A percentile compares a stretch with the other conserved stretches of the same genome.
These are phyloP conservation scores for Halcyon smyrnensis DNA, from an alignment of 2,797 vertebrate genomes.

Conservation along the genomic window DNA sequence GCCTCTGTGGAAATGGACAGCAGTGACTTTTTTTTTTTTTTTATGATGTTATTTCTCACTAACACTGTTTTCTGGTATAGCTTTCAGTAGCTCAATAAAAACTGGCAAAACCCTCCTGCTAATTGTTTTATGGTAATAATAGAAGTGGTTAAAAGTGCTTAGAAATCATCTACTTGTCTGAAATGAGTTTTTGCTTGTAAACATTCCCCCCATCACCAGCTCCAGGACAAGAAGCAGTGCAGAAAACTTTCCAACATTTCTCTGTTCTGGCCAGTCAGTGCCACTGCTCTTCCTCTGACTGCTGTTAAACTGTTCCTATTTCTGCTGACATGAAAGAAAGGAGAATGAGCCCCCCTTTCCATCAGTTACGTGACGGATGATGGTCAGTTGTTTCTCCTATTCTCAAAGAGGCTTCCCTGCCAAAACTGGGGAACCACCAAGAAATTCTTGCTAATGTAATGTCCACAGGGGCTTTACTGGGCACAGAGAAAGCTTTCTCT, in stretches of 20 bases:
- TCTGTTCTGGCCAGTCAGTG: not conserved
- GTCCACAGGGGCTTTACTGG: not conserved
- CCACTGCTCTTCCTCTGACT: not conserved
- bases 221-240: not conserved
- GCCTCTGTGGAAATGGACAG: not conserved
- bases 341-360: not conserved
- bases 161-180: not conserved
- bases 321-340: not conserved
- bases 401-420: not conserved
- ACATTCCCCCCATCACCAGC: not conserved
- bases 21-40: not conserved
- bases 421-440: not conserved
- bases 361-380: accelerated
- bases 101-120: not conserved
- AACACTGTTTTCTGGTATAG: not conserved
- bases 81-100: conserved; percentile 6
- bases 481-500: not conserved
- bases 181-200: not conserved
- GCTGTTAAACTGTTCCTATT: not conserved
- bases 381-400: not conserved
- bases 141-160: conserved; percentile 8
- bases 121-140: conserved; percentile 9
- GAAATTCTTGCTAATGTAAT: not conserved
- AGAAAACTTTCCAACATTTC: not conserved
- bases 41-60: not conserved